Evolutionary conservation across 2,113 vertebrate genomes (phyloP).

Genomic region (cattle (Bos taurus)): ARS-UCD2.0 NC_037335.1:89949001-89949500

Average conservation of each 20-base stretch:
- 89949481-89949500: background rate
- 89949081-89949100: background rate
- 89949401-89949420: background rate
- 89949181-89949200: background rate
- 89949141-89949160: background rate
- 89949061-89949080: background rate
- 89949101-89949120: background rate
- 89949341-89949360: background rate
- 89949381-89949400: background rate
- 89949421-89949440: background rate
- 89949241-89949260: background rate
- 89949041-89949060: background rate
- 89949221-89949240: background rate
- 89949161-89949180: background rate
- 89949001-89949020: background rate
- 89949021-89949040: background rate
- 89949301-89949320: too few species aligned
- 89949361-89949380: background rate
- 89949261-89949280: background rate
- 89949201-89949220: background rate
- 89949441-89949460: background rate
- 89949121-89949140: rapidly evolving
- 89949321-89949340: background rate
- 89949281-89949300: background rate
- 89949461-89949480: too few species aligned